Base-by-base conservation (phyloP, 2,888 invertebrate species). In the Drepana falcataria region DNA sequence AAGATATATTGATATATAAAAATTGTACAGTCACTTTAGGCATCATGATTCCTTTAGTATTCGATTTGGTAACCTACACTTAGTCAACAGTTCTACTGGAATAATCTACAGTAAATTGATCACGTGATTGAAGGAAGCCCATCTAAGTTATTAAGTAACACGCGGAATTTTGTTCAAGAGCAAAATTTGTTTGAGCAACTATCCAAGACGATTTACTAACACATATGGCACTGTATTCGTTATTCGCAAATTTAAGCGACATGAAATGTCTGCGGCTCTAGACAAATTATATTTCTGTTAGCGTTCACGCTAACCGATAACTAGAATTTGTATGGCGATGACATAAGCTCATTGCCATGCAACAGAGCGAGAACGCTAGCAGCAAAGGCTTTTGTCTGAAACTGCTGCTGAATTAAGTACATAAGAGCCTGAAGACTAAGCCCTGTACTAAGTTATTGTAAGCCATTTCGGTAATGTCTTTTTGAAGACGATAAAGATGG, bases 191-290 rank as follows among this genome's bases (percentile, higher is more conserved):
- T 87, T 86, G 87, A 89, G 88, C 87, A 87, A 87, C 80, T 78
- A 80, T 65, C 59, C 77, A 75, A 74, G 72, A 73, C 66, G 65
- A 72, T 72, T 75, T 64, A 73, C 76, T 79, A 63, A 65, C 71
- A 78, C 73, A 76, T 88, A 90, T 90, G 90, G 90, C 90, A 90
- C 90, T 80, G 83, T 67, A 69, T 83, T 89, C 87, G 90, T 84
- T 89, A 83, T 76, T 75, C 71, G 76, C 73, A 71, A 68, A 68
- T 69, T 59, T 60, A 55, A 68, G 68, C 62, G 71, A 63, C 55
- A 59, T 62, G 58, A 58, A 59, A 51, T 64, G 64, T 65, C 64
- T 68, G 68, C 59, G 72, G 68, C 69, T 21, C 21, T 21, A 21
- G 21, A 21, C 21, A 21, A 21, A 21, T 21, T 21, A 21, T 21